Evolutionary conservation across 2,113 vertebrate genomes (phyloP), one percentile per base, ranked within the genome.

Genomic region (Paratilapia polleni): DNA sequence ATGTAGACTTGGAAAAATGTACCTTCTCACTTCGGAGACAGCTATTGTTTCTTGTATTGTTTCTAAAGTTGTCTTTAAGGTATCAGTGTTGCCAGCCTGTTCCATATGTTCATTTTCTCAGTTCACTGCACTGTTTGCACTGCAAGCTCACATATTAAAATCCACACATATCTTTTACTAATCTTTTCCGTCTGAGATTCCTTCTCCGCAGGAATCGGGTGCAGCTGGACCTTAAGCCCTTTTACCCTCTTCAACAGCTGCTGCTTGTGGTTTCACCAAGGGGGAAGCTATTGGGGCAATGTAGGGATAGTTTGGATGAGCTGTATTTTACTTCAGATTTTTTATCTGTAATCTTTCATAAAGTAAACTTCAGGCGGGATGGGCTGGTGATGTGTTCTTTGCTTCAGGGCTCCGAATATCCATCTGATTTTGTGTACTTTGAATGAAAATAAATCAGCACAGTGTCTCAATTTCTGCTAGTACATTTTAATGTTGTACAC

Each of bases 221-320:
- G 60, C 79, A 85, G 41, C 66, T 76, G 66, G 80, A 52, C 47
- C 5, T 31, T 54, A 56, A 81, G 73, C 54, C 41, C n/a, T 15
- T 77, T n/a, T 20, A 57, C 36, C 52, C 31, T 22, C 56, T 56
- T 70, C 19, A 49, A 41, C 78, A 81, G 61, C 81, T 80, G 70
- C 43, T 70, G 59, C 57, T 61, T 2, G 5, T 24, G 20, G 31
- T 47, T 83, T 68, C 12, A 34, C 31, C 19, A 34, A 56, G 28
- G 17, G 19, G 54, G 10, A 58, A 58, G 36, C 7, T 36, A 26
- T 47, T 34, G n/a, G 0, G 47, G 14, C 11, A 54, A 17, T 34
- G 10, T 41, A 17, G n/a, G 8, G 54, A 24, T 26, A 57, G 70
- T 77, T 58, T 74, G 76, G 26, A 38, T 31, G 28, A 31, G 28